Percentiles rank a stretch among this genome's conserved stretches.
Evolutionary conservation across 1,140 invertebrate genomes (phyloP).

Genomic region (Meteorus sp.): DNA sequence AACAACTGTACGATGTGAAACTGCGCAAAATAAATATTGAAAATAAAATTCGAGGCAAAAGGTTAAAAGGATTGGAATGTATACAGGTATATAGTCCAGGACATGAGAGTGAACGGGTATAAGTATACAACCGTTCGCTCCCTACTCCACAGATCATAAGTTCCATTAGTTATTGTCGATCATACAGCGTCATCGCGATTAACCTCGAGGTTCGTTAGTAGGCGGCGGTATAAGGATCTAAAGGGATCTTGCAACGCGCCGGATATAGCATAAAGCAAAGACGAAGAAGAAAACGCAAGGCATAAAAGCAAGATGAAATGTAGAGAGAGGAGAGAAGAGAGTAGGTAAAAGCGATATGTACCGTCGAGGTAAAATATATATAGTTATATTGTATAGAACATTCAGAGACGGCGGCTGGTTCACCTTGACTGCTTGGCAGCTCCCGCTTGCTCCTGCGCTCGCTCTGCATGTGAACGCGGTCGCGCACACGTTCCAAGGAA

Average conservation of each 20-base stretch:
- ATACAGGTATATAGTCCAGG: too few relatives aligned
- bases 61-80: too few relatives aligned
- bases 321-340: neutral
- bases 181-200: slow-evolving; percentile 13
- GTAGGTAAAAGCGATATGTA: too few relatives aligned
- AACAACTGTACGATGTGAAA: too few relatives aligned
- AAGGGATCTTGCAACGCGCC: slow-evolving; percentile 4
- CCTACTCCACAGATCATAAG: neutral
- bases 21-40: too few relatives aligned
- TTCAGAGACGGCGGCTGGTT: slow-evolving; percentile 49
- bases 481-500: slow-evolving; percentile 6
- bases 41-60: too few relatives aligned
- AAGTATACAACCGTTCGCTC: neutral
- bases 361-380: slow-evolving; percentile 1
- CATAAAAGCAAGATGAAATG: slow-evolving; percentile 31
- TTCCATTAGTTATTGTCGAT: slow-evolving; percentile 23
- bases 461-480: slow-evolving; percentile 44
- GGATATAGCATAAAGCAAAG: slow-evolving; percentile 33
- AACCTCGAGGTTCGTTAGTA: slow-evolving; percentile 24
- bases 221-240: slow-evolving; percentile 10
- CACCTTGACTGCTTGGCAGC: slow-evolving; percentile 52
- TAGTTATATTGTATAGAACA: too few relatives aligned
- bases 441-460: slow-evolving; percentile 19
- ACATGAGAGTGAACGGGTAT: too few relatives aligned
- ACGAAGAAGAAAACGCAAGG: slow-evolving; percentile 24